Evolutionary conservation across 2,888 invertebrate species (phyloP), one percentile per base, ranked within the genome.

Genomic region (Acronicta leporina): DNA sequence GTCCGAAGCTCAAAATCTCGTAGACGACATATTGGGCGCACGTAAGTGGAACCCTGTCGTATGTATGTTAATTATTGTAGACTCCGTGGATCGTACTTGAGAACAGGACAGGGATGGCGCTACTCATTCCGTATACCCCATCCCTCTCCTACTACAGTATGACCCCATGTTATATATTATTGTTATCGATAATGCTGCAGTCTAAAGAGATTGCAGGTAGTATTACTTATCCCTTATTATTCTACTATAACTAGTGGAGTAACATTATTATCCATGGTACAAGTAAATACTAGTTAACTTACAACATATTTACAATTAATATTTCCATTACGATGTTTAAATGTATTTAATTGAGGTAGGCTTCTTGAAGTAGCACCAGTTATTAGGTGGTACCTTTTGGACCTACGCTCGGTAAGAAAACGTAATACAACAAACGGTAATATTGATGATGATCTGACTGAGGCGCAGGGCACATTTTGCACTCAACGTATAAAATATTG

Each of bases 1-100:
- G 79, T 79, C 77, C 68, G 67, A 54, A 55, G 77, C 77, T 77
- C 77, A 77, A 77, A 77, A 62, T 73, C 74, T 75, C 43, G 71
- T 77, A 77, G 77, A 55, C 53, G 54, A 55, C 53, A 54, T 65
- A 54, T 73, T 77, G 73, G 70, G 58, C 61, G 60, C 56, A 60
- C 51, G 48, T 50, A 50, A 45, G 61, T 60, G 63, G 66, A 53
- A 66, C 47, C 57, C 62, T 58, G 62, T 63, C 45, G 53, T 74
- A 49, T 68, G 59, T 56, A 63, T 49, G 42, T 63, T 70, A 53
- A 61, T 68, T 50, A 68, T 42, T 60, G 44, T 64, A 66, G 53
- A 68, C 52, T 45, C 51, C 33, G 33, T 38, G n/a, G 38, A 38
- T n/a, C 7, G 38, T 13, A 38, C 38, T n/a, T 4, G 4, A 11